Percentiles rank a stretch among this genome's conserved stretches.
Evolutionary conservation across 2,888 invertebrate genomes (phyloP).

Genomic region (Drosophila anomelani): DNA sequence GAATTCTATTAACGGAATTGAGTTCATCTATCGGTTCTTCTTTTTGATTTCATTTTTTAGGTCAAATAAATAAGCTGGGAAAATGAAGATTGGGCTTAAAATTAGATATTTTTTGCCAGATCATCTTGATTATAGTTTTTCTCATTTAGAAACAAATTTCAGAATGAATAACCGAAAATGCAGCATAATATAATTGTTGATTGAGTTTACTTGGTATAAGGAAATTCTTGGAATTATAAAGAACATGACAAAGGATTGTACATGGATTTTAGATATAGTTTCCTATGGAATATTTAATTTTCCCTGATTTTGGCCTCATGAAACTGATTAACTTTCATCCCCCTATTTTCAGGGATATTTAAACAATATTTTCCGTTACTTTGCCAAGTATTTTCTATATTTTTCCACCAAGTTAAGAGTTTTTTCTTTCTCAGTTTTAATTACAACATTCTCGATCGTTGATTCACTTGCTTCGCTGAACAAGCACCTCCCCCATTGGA

Average conservation of each 20-base stretch:
- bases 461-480: constrained; percentile 37
- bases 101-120: constrained; percentile 15
- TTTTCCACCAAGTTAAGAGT: too few species aligned
- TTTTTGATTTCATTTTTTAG: constrained; percentile 10
- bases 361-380: not conserved
- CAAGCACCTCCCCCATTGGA: not conserved
- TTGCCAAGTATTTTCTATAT: not conserved
- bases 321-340: constrained; percentile 1
- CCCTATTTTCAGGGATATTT: not conserved
- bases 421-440: constrained; percentile 4
- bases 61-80: constrained; percentile 22
- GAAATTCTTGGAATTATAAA: not conserved
- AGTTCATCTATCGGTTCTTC: constrained; percentile 2
- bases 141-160: constrained; percentile 22
- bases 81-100: not conserved
- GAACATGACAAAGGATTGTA: not conserved
- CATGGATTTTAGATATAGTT: not conserved
- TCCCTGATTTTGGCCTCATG: not conserved
- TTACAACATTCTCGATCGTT: constrained; percentile 19
- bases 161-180: constrained; percentile 3
- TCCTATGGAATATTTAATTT: not conserved
- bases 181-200: constrained; percentile 5
- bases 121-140: constrained; percentile 16
- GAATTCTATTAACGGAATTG: constrained; percentile 22
- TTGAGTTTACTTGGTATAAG: not conserved